A percentile compares a stretch with the other conserved stretches of the same genome.
phyloP scores from a whole-genome alignment of 2,113 vertebrate genomes.

The Recurvirostra avosetta region DNA sequence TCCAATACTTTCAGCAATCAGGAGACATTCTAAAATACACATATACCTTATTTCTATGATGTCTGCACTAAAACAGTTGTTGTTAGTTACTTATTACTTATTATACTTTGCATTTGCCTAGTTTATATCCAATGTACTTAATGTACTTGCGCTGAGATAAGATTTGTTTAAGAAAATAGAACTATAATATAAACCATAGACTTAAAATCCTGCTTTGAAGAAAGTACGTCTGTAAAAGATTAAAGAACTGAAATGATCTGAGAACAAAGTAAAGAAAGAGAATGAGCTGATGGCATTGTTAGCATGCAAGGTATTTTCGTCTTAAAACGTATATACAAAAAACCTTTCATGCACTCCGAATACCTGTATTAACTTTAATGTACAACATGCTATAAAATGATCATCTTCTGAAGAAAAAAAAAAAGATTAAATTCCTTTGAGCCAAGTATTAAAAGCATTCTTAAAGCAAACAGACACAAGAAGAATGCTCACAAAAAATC shows the following conservation, averaged over 20 bases:
- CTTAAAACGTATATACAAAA: not conserved
- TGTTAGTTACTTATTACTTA: not conserved
- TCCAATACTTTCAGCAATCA: not conserved
- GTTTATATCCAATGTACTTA: not conserved
- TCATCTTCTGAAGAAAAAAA: not conserved
- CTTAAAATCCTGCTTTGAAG: not conserved
- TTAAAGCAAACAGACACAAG: conserved; percentile 52
- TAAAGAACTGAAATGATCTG: not conserved
- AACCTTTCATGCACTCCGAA: not conserved
- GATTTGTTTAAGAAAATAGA: not conserved
- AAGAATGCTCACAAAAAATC: conserved; percentile 62
- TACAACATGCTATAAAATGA: not conserved
- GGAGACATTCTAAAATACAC: not conserved
- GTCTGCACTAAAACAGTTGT: not conserved
- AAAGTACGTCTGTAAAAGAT: conserved; percentile 5
- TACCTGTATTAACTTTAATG: conserved; percentile 21
- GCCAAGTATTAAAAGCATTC: conserved; percentile 72
- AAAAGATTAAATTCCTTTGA: not conserved
- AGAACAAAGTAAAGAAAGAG: not conserved
- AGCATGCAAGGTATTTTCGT: not conserved
- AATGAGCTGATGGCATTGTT: not conserved
- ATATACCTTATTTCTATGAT: not conserved
- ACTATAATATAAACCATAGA: not conserved
- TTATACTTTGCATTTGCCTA: not conserved
- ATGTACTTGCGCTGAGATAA: not conserved